Evolutionary conservation across 1,140 invertebrate species (phyloP).

Genomic region (Matsumurasca onukii): DNA sequence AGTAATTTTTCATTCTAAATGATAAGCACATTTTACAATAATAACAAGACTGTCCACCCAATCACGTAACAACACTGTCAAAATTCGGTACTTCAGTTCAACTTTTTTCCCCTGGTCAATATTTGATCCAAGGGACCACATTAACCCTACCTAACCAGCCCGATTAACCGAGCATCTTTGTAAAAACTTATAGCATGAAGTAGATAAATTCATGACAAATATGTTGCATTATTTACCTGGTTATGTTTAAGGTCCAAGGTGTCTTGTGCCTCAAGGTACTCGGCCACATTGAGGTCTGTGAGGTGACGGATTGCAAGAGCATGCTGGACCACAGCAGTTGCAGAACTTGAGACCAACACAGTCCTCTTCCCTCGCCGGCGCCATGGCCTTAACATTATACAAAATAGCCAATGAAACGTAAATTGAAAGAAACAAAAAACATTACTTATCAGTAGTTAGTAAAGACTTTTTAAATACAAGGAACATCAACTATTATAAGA

Average conservation of each 20-base stretch:
- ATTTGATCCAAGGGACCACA: too few relatives aligned
- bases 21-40: too few relatives aligned
- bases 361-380: slow-evolving; percentile 49
- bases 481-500: neutral
- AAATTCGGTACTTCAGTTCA: too few relatives aligned
- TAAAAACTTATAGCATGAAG: too few relatives aligned
- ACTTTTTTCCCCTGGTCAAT: too few relatives aligned
- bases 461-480: slow-evolving; percentile 1
- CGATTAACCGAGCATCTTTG: too few relatives aligned
- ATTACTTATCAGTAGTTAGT: neutral
- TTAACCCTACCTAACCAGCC: too few relatives aligned
- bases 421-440: slow-evolving; percentile 19
- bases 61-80: too few relatives aligned
- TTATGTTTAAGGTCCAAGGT: slow-evolving; percentile 45
- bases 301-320: slow-evolving; percentile 52
- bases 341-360: slow-evolving; percentile 56
- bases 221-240: slow-evolving; percentile 38
- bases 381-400: slow-evolving; percentile 46
- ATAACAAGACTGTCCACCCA: too few relatives aligned
- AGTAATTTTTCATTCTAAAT: neutral
- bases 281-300: slow-evolving; percentile 47
- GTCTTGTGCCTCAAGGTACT: slow-evolving; percentile 36
- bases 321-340: slow-evolving; percentile 58
- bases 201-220: too few relatives aligned
- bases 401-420: slow-evolving; percentile 35